Conservation (phyloP, 2,113 vertebrate genomes). For the Irena cyanogastra region DNA sequence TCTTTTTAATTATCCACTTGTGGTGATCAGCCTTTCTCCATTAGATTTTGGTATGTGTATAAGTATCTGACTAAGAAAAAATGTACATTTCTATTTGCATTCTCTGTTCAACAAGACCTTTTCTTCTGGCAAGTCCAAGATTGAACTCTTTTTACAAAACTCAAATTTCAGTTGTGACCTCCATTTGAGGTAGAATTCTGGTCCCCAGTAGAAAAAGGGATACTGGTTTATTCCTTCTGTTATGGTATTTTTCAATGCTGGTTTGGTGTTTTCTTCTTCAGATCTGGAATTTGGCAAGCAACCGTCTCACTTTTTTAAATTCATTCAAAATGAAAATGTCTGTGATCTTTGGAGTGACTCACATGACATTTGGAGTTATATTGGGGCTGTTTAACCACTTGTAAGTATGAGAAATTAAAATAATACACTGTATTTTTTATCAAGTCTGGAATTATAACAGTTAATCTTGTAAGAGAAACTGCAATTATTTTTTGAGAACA, state of each 20-base stretch:
- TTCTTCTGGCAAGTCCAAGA: background rate
- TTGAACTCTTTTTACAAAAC: background rate
- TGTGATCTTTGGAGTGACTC: conserved; percentile 88
- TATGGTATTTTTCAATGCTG: background rate
- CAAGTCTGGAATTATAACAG: background rate
- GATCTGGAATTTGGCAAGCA: conserved; percentile 96
- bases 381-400: conserved; percentile 91
- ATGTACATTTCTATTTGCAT: background rate
- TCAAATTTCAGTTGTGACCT: background rate
- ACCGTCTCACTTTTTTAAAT: conserved; percentile 93
- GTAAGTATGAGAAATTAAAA: conserved; percentile 74
- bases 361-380: conserved; percentile 92
- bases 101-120: background rate
- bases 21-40: background rate
- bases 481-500: background rate
- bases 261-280: background rate
- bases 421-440: background rate
- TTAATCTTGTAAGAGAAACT: background rate
- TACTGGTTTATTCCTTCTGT: background rate
- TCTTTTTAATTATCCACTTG: background rate
- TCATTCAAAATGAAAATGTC: conserved; percentile 99
- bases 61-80: background rate
- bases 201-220: background rate
- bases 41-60: background rate
- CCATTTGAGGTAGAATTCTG: background rate